Conservation (phyloP, 2,113 vertebrate genomes). For the Gymnobelideus leadbeateri region DNA sequence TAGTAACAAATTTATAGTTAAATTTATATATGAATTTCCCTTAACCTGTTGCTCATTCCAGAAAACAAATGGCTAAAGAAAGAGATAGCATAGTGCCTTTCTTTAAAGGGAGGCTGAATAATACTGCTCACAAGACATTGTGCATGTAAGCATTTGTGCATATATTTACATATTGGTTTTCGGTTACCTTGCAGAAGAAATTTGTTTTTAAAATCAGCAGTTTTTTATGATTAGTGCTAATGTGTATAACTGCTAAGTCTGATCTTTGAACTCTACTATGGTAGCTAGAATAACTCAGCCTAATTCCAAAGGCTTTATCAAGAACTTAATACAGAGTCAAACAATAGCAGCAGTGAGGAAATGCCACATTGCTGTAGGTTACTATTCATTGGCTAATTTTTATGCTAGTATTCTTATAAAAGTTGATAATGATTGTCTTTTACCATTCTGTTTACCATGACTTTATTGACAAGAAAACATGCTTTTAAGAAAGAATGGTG, state of each 20-base stretch:
- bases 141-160: background rate
- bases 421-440: background rate
- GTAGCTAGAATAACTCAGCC: background rate
- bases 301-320: background rate
- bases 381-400: background rate
- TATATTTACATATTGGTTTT: rapidly evolving
- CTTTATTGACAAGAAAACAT: background rate
- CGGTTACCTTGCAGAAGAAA: background rate
- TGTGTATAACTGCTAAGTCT: background rate
- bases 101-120: background rate
- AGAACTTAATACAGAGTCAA: background rate
- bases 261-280: background rate
- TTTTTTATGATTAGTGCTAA: background rate
- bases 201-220: background rate
- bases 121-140: background rate
- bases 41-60: conserved; percentile 21
- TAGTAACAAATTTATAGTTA: too few relatives aligned
- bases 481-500: background rate
- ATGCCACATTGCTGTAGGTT: background rate
- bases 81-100: too few relatives aligned
- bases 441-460: background rate
- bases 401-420: background rate
- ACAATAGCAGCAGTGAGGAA: conserved; percentile 1
- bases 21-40: too few relatives aligned
- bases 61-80: background rate